Evolutionary conservation across 2,888 invertebrate species (phyloP).

Genomic region (Adelognathus sp.): DNA sequence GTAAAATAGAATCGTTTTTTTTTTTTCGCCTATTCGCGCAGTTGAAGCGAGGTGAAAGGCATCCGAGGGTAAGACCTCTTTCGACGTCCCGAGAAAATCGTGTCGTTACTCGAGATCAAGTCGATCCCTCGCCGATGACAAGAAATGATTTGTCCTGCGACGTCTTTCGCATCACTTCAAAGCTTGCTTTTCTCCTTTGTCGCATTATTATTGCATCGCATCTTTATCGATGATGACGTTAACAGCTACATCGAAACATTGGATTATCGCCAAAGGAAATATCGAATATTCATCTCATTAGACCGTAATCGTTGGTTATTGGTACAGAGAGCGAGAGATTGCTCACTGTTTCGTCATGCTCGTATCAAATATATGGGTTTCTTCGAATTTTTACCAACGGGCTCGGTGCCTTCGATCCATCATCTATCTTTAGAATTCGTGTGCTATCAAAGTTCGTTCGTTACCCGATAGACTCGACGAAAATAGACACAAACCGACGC

Average conservation of each 20-base stretch:
- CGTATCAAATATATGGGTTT: not conserved
- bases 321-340: not conserved
- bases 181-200: not conserved
- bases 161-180: not conserved
- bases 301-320: slow-evolving; percentile 48
- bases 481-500: slow-evolving; percentile 32
- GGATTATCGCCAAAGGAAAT: slow-evolving; percentile 62
- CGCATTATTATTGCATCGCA: slow-evolving; percentile 54
- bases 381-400: not conserved
- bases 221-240: slow-evolving; percentile 56
- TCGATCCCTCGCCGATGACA: not conserved
- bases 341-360: not conserved
- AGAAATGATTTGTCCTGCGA: slow-evolving; percentile 2
- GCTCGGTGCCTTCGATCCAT: not conserved
- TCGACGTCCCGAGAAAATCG: not conserved
- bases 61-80: not conserved
- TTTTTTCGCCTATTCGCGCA: slow-evolving; percentile 18
- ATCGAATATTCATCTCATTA: slow-evolving; percentile 39
- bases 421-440: slow-evolving; percentile 45
- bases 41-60: not conserved
- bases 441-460: slow-evolving; percentile 14
- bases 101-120: not conserved
- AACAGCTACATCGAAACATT: slow-evolving; percentile 55
- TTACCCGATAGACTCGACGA: slow-evolving; percentile 32
- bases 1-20: slow-evolving; percentile 59